These are phyloP conservation scores for Artibeus lituratus DNA, from an alignment of 2,797 vertebrate genomes.

Conservation along the genomic window DNA sequence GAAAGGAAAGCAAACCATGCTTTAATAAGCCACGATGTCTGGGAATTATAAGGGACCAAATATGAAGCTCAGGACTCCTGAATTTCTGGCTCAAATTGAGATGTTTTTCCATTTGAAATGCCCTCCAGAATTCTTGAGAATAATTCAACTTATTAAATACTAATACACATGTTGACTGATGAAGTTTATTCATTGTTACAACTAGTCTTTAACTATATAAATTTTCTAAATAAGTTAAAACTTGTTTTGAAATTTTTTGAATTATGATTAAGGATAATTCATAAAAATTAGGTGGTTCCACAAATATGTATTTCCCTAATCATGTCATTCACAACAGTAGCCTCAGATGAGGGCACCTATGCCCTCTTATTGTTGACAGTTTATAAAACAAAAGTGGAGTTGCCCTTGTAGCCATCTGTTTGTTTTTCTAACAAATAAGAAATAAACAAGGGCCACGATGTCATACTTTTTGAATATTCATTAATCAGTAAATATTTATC, in stretches of 20 bases:
- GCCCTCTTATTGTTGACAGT: neutral
- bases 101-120: constrained; percentile 7
- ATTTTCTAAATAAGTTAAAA: neutral
- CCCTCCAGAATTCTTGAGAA: neutral
- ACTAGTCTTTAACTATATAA: neutral
- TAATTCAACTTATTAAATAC: neutral
- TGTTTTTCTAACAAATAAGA: neutral
- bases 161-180: neutral
- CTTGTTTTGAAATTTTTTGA: neutral
- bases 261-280: neutral
- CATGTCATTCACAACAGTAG: too few relatives aligned
- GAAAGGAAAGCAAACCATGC: neutral
- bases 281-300: neutral
- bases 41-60: neutral
- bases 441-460: neutral
- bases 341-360: neutral
- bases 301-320: neutral
- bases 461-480: neutral
- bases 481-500: neutral
- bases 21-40: constrained; percentile 1
- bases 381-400: neutral
- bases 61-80: neutral
- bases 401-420: neutral
- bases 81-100: constrained; percentile 3
- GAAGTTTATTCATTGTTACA: neutral